Evolutionary conservation across 1,140 invertebrate genomes (phyloP), one percentile per base, ranked within the genome.

Genomic region (Psix sp.): DNA sequence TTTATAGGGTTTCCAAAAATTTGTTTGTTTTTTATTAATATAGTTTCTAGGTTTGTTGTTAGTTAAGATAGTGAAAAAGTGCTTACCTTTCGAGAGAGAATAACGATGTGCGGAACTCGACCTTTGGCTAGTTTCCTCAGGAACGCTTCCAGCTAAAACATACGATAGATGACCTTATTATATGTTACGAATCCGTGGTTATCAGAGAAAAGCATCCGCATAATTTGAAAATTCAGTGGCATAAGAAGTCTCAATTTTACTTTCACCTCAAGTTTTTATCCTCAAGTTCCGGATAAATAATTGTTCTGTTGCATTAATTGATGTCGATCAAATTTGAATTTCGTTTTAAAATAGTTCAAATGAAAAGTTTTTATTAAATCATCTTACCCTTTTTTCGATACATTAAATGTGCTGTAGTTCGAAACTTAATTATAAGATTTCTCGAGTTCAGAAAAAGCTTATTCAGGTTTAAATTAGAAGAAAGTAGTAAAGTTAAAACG

Each of bases 61-160:
- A 9, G 9, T 43, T 18, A 45, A 18, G 43, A 48, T 48, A 20
- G 9, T 24, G 4, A n/a, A 60, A 56, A 57, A 20, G n/a, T 59
- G 73, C 80, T 86, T 73, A 87, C 86, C 86, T 80, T 86, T 87
- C 79, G 86, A 80, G 82, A 87, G 81, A 83, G 86, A 87, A 79
- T 87, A 85, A 78, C 85, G 86, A 82, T 87, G 84, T 86, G 85
- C 84, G 75, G 86, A 86, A 79, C 80, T 84, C 78, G 84, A 82
- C 84, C 85, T 86, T 84, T 87, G 85, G 83, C 80, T 86, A 80
- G 74, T 81, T 81, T 86, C 84, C 76, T 86, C 86, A 80, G 85
- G 80, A 84, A 83, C 84, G 73, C 84, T 80, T 83, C 84, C 86
- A 84, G 86, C 86, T 87, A 13, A 84, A 86, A 51, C 18, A 54